Evolutionary conservation across 2,113 vertebrate genomes (phyloP).

Genomic region (Hippocampus comes): DNA sequence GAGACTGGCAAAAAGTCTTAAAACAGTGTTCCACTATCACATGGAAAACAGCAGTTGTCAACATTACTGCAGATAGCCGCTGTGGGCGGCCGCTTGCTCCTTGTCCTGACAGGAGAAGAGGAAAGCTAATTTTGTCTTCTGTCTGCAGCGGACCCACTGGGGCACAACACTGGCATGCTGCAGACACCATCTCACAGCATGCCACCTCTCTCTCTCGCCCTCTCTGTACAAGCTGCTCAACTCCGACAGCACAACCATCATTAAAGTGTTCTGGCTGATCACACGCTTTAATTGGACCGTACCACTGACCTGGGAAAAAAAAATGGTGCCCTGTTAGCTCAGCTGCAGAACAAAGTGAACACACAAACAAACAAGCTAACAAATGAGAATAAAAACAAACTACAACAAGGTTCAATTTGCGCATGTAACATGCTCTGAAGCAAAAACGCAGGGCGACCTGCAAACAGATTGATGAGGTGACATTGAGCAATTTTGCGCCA

Average conservation of each 20-base stretch:
- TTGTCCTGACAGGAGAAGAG: constrained; percentile 35
- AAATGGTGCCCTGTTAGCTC: constrained; percentile 74
- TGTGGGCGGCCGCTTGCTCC: constrained; percentile 21
- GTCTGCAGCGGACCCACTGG: constrained; percentile 62
- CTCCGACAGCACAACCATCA: constrained; percentile 68
- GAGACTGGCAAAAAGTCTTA: neutral
- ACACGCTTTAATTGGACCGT: constrained; percentile 75
- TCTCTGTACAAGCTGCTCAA: constrained; percentile 52
- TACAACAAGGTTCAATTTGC: constrained; percentile 38
- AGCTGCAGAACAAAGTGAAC: constrained; percentile 63
- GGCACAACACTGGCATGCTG: constrained; percentile 55
- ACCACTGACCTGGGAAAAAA: constrained; percentile 63
- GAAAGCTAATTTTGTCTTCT: constrained; percentile 52
- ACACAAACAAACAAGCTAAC: constrained; percentile 65
- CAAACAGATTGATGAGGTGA: constrained; percentile 32
- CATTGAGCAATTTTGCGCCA: constrained; percentile 2
- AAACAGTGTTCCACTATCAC: neutral
- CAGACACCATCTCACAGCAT: constrained; percentile 64
- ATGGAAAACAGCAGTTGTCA: constrained; percentile 6
- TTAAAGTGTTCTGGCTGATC: constrained; percentile 80
- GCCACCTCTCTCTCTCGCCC: constrained; percentile 34
- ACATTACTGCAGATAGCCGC: neutral
- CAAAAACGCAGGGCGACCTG: constrained; percentile 30
- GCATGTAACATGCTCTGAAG: constrained; percentile 14
- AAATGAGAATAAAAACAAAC: constrained; percentile 60